Percentiles rank a stretch among this genome's conserved stretches.
Evolutionary conservation across 2,888 invertebrate genomes (phyloP).

Genomic region (Synergus umbraculus): DNA sequence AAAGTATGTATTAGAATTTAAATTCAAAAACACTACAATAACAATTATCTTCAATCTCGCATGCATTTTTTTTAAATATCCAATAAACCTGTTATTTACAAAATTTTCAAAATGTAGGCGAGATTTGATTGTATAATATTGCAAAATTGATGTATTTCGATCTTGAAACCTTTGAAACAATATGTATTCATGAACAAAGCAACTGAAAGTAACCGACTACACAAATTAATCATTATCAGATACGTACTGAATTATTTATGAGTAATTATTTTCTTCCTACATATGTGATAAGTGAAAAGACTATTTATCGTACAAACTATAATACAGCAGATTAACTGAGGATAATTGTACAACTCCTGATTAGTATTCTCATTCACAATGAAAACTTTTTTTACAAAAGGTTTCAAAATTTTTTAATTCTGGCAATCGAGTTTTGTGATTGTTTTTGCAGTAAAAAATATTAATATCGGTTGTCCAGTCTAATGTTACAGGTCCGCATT

Average conservation of each 20-base stretch:
- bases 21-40: neutral
- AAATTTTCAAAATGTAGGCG: neutral
- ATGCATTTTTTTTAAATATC: constrained; percentile 11
- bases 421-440: constrained; percentile 28
- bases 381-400: neutral
- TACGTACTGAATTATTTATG: no score
- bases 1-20: neutral
- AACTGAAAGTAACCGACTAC: neutral
- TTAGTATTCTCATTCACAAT: constrained; percentile 15
- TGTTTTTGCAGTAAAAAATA: constrained; percentile 17
- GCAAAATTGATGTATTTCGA: no score
- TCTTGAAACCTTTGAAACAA: neutral
- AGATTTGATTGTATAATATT: neutral
- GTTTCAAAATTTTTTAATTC: constrained; percentile 10
- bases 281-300: neutral
- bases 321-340: neutral
- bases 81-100: constrained; percentile 29
- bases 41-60: neutral
- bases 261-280: no score
- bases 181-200: neutral
- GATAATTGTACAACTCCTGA: constrained; percentile 3
- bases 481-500: constrained; percentile 18
- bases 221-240: neutral
- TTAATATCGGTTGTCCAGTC: constrained; percentile 3
- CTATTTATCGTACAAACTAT: neutral